A percentile compares a stretch with the other conserved stretches of the same genome.
phyloP scores from a whole-genome alignment of 2,888 invertebrate genomes.

The Sussaba pulchella region DNA sequence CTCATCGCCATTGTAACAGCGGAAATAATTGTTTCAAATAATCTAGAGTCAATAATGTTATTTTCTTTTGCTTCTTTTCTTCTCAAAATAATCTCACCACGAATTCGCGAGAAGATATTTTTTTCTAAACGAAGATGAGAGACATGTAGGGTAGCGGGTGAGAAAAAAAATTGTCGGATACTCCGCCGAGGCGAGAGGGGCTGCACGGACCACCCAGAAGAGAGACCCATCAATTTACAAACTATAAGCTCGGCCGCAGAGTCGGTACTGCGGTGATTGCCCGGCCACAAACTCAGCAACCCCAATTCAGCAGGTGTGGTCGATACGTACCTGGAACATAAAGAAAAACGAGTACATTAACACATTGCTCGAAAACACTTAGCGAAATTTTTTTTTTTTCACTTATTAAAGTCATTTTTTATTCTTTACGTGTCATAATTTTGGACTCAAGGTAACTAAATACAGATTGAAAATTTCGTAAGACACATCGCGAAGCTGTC shows the following conservation, averaged over 20 bases:
- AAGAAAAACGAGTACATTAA: conserved; percentile 54
- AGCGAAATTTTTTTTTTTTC: not conserved
- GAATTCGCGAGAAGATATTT: conserved; percentile 51
- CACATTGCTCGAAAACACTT: conserved; percentile 21
- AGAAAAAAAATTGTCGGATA: conserved; percentile 25
- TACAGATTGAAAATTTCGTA: not conserved
- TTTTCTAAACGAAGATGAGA: not conserved
- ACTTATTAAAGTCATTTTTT: too few relatives aligned
- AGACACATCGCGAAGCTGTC: not conserved
- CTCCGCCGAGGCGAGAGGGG: conserved; percentile 19
- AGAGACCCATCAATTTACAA: conserved; percentile 64
- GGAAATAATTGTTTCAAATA: not conserved
- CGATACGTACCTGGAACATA: conserved; percentile 68
- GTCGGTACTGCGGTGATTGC: conserved; percentile 43
- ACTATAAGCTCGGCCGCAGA: conserved; percentile 58
- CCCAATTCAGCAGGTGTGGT: conserved; percentile 57
- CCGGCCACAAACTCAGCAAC: conserved; percentile 40
- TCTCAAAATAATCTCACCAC: conserved; percentile 35
- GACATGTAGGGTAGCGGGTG: not conserved
- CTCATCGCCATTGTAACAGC: too few relatives aligned
- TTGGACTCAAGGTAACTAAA: not conserved
- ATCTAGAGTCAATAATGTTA: too few relatives aligned
- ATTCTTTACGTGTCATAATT: not conserved
- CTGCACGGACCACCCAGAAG: conserved; percentile 65
- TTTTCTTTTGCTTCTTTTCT: conserved; percentile 35